Percentiles rank a stretch among this genome's conserved stretches.
Conservation (phyloP, 2,888 invertebrate genomes). For the Troilus luridus region DNA sequence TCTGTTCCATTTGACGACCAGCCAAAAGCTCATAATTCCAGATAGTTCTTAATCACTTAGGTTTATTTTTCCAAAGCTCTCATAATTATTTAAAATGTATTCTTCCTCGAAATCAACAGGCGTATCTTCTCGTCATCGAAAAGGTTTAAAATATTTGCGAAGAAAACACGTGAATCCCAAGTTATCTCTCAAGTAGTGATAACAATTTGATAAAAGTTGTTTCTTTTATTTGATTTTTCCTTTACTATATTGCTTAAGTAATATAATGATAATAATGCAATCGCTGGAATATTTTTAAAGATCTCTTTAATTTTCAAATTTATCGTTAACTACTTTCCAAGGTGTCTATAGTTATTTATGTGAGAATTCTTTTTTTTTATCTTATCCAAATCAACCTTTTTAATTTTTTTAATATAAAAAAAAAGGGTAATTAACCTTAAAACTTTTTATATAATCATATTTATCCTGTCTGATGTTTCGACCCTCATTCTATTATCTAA, state of each 20-base stretch:
- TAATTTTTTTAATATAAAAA: no score
- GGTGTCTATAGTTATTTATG: no score
- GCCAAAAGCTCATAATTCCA: not conserved
- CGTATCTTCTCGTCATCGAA: not conserved
- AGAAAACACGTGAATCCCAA: not conserved
- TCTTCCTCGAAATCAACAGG: not conserved
- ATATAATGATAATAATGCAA: not conserved
- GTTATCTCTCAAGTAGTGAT: not conserved
- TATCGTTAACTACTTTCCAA: no score
- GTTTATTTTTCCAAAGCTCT: not conserved
- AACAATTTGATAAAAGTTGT: not conserved
- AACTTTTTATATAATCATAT: no score
- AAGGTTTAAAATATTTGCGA: not conserved
- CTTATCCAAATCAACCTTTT: no score
- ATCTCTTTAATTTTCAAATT: not conserved
- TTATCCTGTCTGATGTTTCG: no score
- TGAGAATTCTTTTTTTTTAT: no score
- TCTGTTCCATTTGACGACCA: not conserved
- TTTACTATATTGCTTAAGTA: not conserved
- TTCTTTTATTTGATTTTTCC: not conserved
- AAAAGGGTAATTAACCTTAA: no score
- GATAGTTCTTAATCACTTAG: not conserved
- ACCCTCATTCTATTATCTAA: no score
- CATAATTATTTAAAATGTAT: not conserved
- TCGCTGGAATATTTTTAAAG: not conserved